These are phyloP conservation scores for Plutella xylostella DNA, from an alignment of 2,888 invertebrate genomes.

Conservation along the genomic window DNA sequence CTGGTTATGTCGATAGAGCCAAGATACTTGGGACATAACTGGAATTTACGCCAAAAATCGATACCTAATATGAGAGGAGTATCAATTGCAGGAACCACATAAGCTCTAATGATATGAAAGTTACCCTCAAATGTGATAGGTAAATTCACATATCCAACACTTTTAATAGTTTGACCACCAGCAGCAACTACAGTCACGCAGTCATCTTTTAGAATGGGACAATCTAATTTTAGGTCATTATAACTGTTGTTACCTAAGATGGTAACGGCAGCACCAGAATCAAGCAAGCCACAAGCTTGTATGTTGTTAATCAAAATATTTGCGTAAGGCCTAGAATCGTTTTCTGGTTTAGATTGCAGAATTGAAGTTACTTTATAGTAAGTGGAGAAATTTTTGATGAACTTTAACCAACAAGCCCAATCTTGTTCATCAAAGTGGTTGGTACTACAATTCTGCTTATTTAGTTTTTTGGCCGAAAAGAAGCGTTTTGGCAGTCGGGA, in stretches of 20 bases:
- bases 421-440: no score
- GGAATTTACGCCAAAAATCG: slow-evolving; percentile 2
- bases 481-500: neutral
- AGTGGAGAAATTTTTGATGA: slow-evolving; percentile 10
- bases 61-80: slow-evolving; percentile 3
- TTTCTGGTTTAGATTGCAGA: slow-evolving; percentile 4
- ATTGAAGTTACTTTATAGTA: slow-evolving; percentile 16
- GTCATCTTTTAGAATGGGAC: neutral
- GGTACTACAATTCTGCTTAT: slow-evolving; percentile 1
- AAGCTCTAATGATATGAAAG: neutral
- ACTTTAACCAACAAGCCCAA: no score
- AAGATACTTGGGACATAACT: neutral
- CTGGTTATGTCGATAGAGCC: neutral
- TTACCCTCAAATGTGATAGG: slow-evolving; percentile 1
- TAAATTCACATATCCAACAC: slow-evolving; percentile 14
- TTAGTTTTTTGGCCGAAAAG: slow-evolving; percentile 2
- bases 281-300: slow-evolving; percentile 14
- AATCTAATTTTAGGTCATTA: slow-evolving; percentile 1
- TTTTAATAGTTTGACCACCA: slow-evolving; percentile 11
- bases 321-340: slow-evolving; percentile 17
- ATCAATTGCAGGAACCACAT: slow-evolving; percentile 5
- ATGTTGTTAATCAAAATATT: slow-evolving; percentile 8
- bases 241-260: slow-evolving; percentile 18
- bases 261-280: slow-evolving; percentile 18
- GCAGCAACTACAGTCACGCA: slow-evolving; percentile 11